These are phyloP conservation scores for Lophotis ruficrista DNA, from an alignment of 2,113 vertebrate genomes.

Conservation along the genomic window DNA sequence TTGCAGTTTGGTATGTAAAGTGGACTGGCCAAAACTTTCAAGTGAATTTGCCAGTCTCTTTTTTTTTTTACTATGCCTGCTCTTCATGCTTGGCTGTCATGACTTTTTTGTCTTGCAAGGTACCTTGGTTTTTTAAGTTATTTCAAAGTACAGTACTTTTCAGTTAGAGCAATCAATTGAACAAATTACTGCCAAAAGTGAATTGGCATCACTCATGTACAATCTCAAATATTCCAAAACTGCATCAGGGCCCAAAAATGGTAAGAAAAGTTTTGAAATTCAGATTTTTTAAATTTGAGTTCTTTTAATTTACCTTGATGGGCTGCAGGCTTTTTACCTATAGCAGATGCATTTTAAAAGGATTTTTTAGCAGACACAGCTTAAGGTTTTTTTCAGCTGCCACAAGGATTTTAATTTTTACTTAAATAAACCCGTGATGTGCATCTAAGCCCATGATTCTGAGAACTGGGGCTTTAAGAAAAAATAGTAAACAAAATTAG, in stretches of 20 bases:
- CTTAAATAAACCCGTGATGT: neutral
- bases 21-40: neutral
- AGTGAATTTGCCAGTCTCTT: neutral
- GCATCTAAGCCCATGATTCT: neutral
- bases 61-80: neutral
- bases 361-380: neutral
- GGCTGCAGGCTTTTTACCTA: neutral
- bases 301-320: neutral
- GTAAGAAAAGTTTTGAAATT: neutral
- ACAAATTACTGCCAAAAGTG: conserved; percentile 4
- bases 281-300: neutral
- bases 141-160: neutral
- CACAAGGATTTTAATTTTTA: neutral
- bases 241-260: neutral
- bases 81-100: neutral
- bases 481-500: neutral
- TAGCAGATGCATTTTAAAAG: neutral
- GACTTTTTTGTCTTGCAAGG: neutral
- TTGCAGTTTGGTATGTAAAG: neutral
- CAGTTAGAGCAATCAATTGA: neutral
- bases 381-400: neutral
- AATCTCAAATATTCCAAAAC: conserved; percentile 20
- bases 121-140: neutral
- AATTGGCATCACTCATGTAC: neutral
- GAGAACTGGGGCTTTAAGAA: neutral